Conservation (phyloP, 2,113 vertebrate species). For the Hyperopisus bebe region DNA sequence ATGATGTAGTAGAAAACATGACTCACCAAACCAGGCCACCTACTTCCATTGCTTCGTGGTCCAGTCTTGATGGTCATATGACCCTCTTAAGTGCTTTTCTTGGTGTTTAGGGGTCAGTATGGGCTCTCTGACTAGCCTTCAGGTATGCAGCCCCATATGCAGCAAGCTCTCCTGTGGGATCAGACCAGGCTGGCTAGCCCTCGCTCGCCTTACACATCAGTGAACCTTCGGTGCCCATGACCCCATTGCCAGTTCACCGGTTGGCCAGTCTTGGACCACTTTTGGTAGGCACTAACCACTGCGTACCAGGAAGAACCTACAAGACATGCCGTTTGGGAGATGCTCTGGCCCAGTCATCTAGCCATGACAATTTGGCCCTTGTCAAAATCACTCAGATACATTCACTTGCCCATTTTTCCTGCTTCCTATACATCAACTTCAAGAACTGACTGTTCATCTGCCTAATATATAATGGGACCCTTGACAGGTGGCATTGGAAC, state of each 20-base stretch:
- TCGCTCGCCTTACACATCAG: background rate
- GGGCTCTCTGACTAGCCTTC: background rate
- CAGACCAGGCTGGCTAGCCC: background rate
- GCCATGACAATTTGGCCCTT: background rate
- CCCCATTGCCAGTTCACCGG: background rate
- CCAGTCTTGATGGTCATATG: background rate
- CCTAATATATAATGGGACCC: background rate
- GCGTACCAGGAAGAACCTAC: background rate
- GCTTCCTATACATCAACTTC: background rate
- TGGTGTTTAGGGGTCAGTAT: background rate
- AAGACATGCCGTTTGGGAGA: background rate
- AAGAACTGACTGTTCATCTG: background rate
- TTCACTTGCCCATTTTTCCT: background rate
- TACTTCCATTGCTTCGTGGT: background rate
- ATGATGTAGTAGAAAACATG: background rate
- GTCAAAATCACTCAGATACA: background rate
- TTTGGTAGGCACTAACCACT: background rate
- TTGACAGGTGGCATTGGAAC: background rate
- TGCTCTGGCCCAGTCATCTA: background rate
- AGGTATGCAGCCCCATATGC: too few relatives aligned
- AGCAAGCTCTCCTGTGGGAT: background rate
- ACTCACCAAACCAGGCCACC: background rate
- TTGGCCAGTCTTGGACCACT: background rate
- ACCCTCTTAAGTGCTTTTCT: background rate
- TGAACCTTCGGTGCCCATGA: background rate